Evolutionary conservation across 2,888 invertebrate genomes (phyloP), one percentile per base, ranked within the genome.

Genomic region (Atrina japonica): DNA sequence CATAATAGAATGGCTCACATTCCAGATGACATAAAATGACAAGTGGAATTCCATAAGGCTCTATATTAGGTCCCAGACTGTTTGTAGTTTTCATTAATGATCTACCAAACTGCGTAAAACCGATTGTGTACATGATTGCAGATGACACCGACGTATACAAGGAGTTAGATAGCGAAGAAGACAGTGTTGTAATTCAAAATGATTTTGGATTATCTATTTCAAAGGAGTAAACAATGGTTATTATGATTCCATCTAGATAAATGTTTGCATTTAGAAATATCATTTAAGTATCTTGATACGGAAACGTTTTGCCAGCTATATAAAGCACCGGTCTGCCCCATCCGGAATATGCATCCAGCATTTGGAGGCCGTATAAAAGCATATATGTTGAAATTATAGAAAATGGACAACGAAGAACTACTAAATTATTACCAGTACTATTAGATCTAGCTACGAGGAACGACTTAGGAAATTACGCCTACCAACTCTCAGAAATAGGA

Each of bases 281-380:
- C 64, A 2, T 58, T 67, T 18, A 21, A 23, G 9, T 45, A 63
- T 1, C 64, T 18, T 52, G 52, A 18, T 43, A 50, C 3, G 30
- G 30, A 49, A 40, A 47, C 35, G 9, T 67, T 72, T 9, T 6
- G 27, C n/a, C 40, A 49, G 16, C 16, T 67, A 35, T 67, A 55
- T 25, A 64, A 72, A 35, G 55, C 63, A n/a, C 35, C 64, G 11
- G 56, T 72, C 27, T 1, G 72, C 30, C 52, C 67, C 58, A 56
- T 16, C n/a, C 59, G 11, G 67, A 72, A 56, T 72, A 67, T 40
- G 50, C 30, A 2, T 52, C 5, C 23, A 47, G 35, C 30, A 47
- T 58, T 2, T 64, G 58, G 64, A 16, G 9, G n/a, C 67, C 63
- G 1, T 50, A 35, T 30, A 50, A 40, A 21, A 64, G 52, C 7